Percentiles rank a stretch among this genome's conserved stretches.
These are phyloP conservation scores for Rhinichthys klamathensis DNA, from an alignment of 2,113 vertebrate genomes.

Conservation along the genomic window DNA sequence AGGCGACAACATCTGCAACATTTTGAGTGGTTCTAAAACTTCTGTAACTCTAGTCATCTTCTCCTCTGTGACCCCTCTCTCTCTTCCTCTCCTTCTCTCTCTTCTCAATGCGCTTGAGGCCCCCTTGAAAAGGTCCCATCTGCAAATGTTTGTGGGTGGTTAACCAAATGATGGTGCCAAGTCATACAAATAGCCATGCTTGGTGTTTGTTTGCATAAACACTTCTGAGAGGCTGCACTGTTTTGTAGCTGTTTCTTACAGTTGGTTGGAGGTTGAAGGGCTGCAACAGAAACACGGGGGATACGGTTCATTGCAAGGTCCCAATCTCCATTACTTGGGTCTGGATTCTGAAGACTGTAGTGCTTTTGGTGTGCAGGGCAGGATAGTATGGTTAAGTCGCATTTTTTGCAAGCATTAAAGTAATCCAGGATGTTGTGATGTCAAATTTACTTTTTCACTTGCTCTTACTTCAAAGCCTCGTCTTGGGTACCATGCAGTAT, in stretches of 20 bases:
- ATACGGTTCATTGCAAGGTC: slow-evolving; percentile 48
- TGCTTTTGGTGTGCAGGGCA: slow-evolving; percentile 56
- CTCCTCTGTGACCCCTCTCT: background rate
- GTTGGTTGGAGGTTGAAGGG: slow-evolving; percentile 28
- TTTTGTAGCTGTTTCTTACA: slow-evolving; percentile 70
- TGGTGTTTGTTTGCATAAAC: slow-evolving; percentile 98
- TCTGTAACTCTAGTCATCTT: background rate
- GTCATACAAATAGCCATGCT: slow-evolving; percentile 87
- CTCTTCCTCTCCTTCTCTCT: slow-evolving; percentile 3
- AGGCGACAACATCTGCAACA: slow-evolving; percentile 70
- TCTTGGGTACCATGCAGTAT: slow-evolving; percentile 62
- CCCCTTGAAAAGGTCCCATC: slow-evolving; percentile 77
- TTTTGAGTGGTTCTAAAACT: slow-evolving; percentile 18
- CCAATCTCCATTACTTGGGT: slow-evolving; percentile 34
- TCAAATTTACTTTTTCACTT: slow-evolving; percentile 67
- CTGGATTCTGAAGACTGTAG: slow-evolving; percentile 45
- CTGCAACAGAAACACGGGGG: slow-evolving; percentile 12
- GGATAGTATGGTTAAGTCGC: slow-evolving; percentile 51
- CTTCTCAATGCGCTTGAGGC: background rate
- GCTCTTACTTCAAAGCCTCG: slow-evolving; percentile 64
- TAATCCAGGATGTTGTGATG: slow-evolving; percentile 51
- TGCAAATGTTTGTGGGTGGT: slow-evolving; percentile 91
- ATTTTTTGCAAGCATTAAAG: slow-evolving; percentile 53
- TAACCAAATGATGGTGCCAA: slow-evolving; percentile 91
- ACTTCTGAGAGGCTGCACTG: slow-evolving; percentile 96